Evolutionary conservation across 1,140 invertebrate genomes (phyloP).

Genomic region (Octopus sinensis): DNA sequence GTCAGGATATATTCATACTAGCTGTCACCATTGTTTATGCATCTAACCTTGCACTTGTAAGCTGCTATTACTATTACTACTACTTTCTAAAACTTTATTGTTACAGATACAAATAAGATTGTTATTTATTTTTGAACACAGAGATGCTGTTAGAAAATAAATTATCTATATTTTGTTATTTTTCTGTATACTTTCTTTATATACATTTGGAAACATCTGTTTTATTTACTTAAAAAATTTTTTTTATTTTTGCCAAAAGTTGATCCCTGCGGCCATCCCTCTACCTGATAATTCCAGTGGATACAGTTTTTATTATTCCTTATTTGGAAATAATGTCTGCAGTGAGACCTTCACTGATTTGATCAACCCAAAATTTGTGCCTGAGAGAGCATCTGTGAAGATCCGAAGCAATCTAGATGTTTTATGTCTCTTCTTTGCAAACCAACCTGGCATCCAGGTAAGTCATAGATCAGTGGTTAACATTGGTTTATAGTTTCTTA

Average conservation of each 20-base stretch:
- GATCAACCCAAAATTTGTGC: slow-evolving; percentile 53
- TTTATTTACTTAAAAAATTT: too few species aligned
- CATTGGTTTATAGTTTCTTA: too few species aligned
- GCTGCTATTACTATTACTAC: not conserved
- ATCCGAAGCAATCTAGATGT: slow-evolving; percentile 53
- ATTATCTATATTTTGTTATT: too few species aligned
- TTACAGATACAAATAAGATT: too few species aligned
- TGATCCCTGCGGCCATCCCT: slow-evolving; percentile 48
- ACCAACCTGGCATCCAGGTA: slow-evolving; percentile 56
- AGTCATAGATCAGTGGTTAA: not conserved
- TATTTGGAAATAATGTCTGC: slow-evolving; percentile 59
- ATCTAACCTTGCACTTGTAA: slow-evolving; percentile 56
- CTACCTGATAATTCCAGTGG: slow-evolving; percentile 41
- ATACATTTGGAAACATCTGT: too few species aligned
- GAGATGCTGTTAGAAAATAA: too few species aligned
- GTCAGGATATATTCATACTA: slow-evolving; percentile 53
- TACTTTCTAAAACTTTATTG: too few species aligned
- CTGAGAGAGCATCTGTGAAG: slow-evolving; percentile 57
- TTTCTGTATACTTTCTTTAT: too few species aligned
- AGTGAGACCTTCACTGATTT: slow-evolving; percentile 58
- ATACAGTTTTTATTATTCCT: slow-evolving; percentile 59
- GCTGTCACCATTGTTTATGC: slow-evolving; percentile 58
- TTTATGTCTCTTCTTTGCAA: slow-evolving; percentile 53
- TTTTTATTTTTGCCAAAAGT: slow-evolving; percentile 26
- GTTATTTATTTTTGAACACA: too few species aligned